Base-by-base conservation (phyloP, 2,888 invertebrate genomes). In the Andrena fulva region DNA sequence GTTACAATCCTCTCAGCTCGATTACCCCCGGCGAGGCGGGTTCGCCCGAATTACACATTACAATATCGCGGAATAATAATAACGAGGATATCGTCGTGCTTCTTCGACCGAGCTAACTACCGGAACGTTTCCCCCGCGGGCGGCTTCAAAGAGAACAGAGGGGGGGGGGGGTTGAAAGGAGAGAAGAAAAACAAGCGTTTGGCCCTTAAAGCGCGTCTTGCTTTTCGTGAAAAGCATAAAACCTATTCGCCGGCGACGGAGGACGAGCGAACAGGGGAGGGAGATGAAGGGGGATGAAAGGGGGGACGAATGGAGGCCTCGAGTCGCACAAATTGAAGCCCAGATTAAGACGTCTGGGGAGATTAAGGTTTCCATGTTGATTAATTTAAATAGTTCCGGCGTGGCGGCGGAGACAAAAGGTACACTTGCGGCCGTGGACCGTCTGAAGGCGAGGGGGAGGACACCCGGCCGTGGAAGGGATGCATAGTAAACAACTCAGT, bases 341-440 rank as follows among this genome's bases (percentile, higher is more conserved):
- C 85, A 85, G 89, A 89, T 89, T 89, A 89, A 89, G 89, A 90
- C 86, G 89, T 90, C 90, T 85, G 86, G 84, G 73, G 85, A 88
- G 85, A 87, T 89, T 89, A 88, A 87, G 87, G 87, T 80, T 85
- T 85, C 82, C 87, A 83, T 89, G 89, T 89, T 89, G 89, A 89
- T 89, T 89, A 89, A 89, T 89, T 89, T 89, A 89, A 89, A 89
- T 89, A 89, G 87, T 89, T 87, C 87, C 77, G 79, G 73, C 67
- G 68, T 48, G 56, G 78, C 62, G 80, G 67, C 68, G 75, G 50
- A 82, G 84, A 86, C 84, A 86, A 84, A 42, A 84, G 79, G 81
- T 79, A 71, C 29, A 67, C 77, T 77, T 64, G 84, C 73, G 69
- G 80, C 71, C 64, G 56, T 42, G 71, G 68, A 64, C 66, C 33